Conservation (phyloP, 2,888 invertebrate genomes). For the Proisotoma minuta region DNA sequence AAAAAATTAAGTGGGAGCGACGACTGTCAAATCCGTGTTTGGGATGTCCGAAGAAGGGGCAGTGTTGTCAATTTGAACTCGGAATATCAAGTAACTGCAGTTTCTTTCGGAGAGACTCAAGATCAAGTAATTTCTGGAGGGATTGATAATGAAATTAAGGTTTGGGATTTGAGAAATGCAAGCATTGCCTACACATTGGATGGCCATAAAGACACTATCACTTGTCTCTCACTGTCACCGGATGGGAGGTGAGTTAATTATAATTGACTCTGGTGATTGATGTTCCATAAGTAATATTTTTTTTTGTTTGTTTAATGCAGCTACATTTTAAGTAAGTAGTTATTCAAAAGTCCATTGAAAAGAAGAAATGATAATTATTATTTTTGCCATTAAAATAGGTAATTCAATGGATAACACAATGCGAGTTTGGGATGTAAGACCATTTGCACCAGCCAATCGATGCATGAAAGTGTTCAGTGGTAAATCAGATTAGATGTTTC, state of each 20-base stretch:
- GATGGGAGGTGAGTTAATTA: conserved; percentile 61
- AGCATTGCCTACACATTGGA: conserved; percentile 75
- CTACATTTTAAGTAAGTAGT: neutral
- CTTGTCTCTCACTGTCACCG: conserved; percentile 74
- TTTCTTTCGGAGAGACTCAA: conserved; percentile 80
- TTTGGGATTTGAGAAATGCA: conserved; percentile 90
- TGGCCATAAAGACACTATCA: conserved; percentile 94
- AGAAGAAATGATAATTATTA: too few relatives aligned
- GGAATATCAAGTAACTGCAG: conserved; percentile 74
- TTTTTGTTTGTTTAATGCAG: neutral
- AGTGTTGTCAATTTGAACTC: conserved; percentile 63
- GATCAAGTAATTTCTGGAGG: conserved; percentile 93
- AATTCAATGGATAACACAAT: conserved; percentile 96
- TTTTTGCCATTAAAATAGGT: too few relatives aligned
- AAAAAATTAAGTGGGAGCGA: conserved; percentile 89
- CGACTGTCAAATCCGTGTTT: conserved; percentile 84
- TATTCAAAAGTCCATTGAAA: neutral
- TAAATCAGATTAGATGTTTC: conserved; percentile 54
- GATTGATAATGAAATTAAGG: conserved; percentile 93
- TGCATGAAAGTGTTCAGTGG: conserved; percentile 70
- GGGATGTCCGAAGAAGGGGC: conserved; percentile 84
- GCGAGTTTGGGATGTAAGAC: conserved; percentile 93
- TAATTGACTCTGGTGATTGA: neutral
- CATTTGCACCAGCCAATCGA: conserved; percentile 87
- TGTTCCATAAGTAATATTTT: neutral